Evolutionary conservation across 1,140 invertebrate species (phyloP), one percentile per base, ranked within the genome.

Genomic region (Saccostrea echinata): DNA sequence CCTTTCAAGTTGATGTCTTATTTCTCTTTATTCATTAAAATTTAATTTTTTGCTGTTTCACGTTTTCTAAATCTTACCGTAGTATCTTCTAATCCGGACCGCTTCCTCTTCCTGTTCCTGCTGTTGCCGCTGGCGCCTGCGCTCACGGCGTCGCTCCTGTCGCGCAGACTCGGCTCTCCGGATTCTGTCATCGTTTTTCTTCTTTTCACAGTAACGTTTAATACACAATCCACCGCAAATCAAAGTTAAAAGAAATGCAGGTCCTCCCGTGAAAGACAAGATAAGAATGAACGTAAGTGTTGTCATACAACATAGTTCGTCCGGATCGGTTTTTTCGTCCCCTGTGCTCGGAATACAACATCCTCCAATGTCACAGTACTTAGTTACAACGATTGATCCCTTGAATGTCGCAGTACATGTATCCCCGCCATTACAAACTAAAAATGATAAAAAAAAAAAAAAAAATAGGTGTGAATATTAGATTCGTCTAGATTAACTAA

Each of bases 361-460:
- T 57, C 83, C 83, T 12, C 83, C 83, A 3, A 84, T 61, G n/a
- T 84, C 83, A 84, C 83, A 84, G 83, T 84, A 84, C 30, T 84
- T 84, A 21, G n/a, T 61, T 33, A 53, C 21, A 9, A 61, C 52
- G 6, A 35, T 4, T 43, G 43, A 43, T 33, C 83, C 83, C 83
- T 33, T 4, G 55, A 27, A 84, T 13, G 21, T 61, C 52, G 30
- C 55, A 33, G 83, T 27, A 57, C 83, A 84, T 11, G 68, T 76
- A 27, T 76, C 68, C 68, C 68, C 68, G 68, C 68, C 68, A 76
- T 76, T 30, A 30, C 68, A 76, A 76, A 76, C 68, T 76, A 33
- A 13, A 76, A 76, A 61, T 21, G 43, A 43, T 43, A 43, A 6
- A 43, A 43, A 43, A 8, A 43, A n/a, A n/a, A n/a, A n/a, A n/a